Evolutionary conservation across 1,140 invertebrate species (phyloP).

Genomic region (Argopecten irradians): DNA sequence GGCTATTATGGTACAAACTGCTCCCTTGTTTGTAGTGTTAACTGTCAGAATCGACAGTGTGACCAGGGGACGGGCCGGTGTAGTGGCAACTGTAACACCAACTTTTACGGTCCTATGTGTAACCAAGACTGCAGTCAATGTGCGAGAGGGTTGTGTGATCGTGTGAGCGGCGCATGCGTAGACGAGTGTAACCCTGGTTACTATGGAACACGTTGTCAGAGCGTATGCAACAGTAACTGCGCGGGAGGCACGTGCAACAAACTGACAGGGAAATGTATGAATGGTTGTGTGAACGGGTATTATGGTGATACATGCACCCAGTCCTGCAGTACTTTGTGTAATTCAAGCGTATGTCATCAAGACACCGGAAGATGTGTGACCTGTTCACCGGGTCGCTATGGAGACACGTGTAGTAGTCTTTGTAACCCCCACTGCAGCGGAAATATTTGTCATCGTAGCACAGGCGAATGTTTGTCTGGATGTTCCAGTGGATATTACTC

Average conservation of each 20-base stretch:
- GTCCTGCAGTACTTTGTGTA: constrained; percentile 32
- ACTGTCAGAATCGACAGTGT: constrained; percentile 27
- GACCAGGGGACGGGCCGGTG: constrained; percentile 35
- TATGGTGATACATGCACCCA: constrained; percentile 34
- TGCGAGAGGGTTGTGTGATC: constrained; percentile 11
- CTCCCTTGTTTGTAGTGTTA: constrained; percentile 17
- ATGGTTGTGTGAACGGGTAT: constrained; percentile 34
- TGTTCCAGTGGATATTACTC: constrained; percentile 30
- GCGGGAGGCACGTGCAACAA: constrained; percentile 24
- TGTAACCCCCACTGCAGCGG: constrained; percentile 13
- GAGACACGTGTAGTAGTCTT: constrained; percentile 25
- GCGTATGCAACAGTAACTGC: constrained; percentile 8
- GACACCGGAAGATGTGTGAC: constrained; percentile 29
- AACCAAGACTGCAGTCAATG: constrained; percentile 21
- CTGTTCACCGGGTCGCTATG: constrained; percentile 16
- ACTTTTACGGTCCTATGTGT: constrained; percentile 38
- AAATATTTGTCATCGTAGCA: not conserved
- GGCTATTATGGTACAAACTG: constrained; percentile 46
- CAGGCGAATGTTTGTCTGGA: not conserved
- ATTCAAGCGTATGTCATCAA: not conserved
- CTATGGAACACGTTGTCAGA: not conserved
- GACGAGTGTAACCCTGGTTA: constrained; percentile 34
- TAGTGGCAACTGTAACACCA: not conserved
- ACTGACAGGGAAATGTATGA: not conserved
- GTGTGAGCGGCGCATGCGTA: not conserved